phyloP scores from a whole-genome alignment of 2,113 vertebrate species.

The Platysternon megacephalum region DNA sequence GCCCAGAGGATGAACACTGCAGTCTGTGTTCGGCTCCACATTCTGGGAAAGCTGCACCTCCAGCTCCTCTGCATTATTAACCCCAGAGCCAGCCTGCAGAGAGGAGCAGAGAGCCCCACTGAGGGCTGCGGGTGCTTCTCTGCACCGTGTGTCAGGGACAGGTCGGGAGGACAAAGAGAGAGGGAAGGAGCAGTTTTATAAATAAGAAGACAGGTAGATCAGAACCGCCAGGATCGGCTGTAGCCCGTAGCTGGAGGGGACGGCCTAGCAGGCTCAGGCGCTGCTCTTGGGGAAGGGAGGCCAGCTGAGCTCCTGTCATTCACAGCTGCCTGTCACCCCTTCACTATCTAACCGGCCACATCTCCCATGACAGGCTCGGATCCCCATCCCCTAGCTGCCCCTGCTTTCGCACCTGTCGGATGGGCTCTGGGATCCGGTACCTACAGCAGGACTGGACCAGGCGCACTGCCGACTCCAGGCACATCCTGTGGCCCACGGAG shows the following conservation, averaged over 20 bases:
- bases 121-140: not conserved
- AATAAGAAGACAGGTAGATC: fast-evolving
- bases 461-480: constrained; percentile 84
- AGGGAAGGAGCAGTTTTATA: fast-evolving
- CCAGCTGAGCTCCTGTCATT: fast-evolving
- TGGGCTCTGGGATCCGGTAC: constrained; percentile 91
- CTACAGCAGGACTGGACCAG: constrained; percentile 88
- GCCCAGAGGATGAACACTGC: constrained; percentile 42
- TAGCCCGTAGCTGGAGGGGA: not conserved
- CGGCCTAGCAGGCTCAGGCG: not conserved
- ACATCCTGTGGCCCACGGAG: constrained; percentile 90
- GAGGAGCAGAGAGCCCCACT: not conserved
- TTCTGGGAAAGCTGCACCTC: not conserved
- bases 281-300: not conserved
- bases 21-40: not conserved
- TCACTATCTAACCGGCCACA: fast-evolving
- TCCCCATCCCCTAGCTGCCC: not conserved
- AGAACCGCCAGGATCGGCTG: not conserved
- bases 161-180: not conserved
- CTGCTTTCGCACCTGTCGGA: constrained; percentile 86
- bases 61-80: not conserved
- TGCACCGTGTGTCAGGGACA: not conserved
- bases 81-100: not conserved
- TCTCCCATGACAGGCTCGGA: not conserved
- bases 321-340: not conserved